These are phyloP conservation scores for Charanyca ferruginea DNA, from an alignment of 2,888 invertebrate genomes.

Conservation along the genomic window DNA sequence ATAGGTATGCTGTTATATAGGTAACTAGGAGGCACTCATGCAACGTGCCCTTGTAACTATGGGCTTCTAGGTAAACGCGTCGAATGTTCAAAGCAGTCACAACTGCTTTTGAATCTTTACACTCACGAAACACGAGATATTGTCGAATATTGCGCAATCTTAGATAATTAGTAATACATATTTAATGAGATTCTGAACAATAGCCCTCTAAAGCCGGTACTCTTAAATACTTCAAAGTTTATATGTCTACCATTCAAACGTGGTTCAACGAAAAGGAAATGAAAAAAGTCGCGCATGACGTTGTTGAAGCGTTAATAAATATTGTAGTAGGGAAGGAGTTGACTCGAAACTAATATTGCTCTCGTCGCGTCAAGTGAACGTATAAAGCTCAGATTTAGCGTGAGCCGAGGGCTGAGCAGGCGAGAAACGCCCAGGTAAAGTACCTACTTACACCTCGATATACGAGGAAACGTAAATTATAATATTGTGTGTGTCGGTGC, in stretches of 20 bases:
- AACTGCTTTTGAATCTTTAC: not conserved
- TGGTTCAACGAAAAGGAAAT: conserved; percentile 75
- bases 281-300: conserved; percentile 72
- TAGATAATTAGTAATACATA: conserved; percentile 2
- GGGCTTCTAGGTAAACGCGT: not conserved
- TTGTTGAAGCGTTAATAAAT: conserved; percentile 87
- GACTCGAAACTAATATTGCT: conserved; percentile 90
- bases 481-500: conserved; percentile 90
- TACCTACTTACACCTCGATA: conserved; percentile 90
- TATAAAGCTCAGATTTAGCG: conserved; percentile 91
- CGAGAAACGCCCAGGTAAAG: conserved; percentile 90
- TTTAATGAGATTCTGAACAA: conserved; percentile 34
- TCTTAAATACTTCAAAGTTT: conserved; percentile 22
- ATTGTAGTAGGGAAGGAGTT: conserved; percentile 88
- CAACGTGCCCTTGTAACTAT: conserved; percentile 11
- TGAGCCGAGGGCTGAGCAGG: conserved; percentile 88
- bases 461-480: conserved; percentile 91
- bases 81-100: not conserved
- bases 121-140: conserved; percentile 7
- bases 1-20: conserved; percentile 25
- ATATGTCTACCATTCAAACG: conserved; percentile 67
- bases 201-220: conserved; percentile 31
- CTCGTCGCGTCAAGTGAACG: conserved; percentile 91
- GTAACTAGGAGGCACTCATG: conserved; percentile 25
- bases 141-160: conserved; percentile 33